These are phyloP conservation scores for Penelope pileata DNA, from an alignment of 2,113 vertebrate genomes.

Conservation along the genomic window DNA sequence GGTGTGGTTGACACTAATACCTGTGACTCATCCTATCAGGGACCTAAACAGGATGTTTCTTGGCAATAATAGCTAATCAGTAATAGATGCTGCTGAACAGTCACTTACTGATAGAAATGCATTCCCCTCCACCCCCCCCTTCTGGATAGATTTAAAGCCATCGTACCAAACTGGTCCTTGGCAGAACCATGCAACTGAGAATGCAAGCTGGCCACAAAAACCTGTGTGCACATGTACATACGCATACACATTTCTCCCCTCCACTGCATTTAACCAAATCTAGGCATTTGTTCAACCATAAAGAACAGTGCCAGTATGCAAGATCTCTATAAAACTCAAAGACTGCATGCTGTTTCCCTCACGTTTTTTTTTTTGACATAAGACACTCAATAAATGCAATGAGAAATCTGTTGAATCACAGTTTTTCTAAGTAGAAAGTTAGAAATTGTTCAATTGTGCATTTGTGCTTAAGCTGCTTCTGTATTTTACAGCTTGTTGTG, in stretches of 20 bases:
- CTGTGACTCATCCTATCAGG: neutral
- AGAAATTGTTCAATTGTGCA: neutral
- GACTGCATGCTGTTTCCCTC: neutral
- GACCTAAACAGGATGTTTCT: neutral
- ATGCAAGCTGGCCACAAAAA: neutral
- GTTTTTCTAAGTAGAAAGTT: neutral
- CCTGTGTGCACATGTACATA: neutral
- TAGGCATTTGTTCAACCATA: neutral
- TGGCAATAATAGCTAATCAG: neutral
- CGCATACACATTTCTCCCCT: neutral
- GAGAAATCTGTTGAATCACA: neutral
- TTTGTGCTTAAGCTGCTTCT: neutral
- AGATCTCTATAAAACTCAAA: neutral
- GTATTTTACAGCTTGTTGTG: neutral
- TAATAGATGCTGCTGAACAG: neutral
- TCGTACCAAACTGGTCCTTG: neutral
- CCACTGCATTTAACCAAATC: neutral
- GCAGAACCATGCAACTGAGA: neutral
- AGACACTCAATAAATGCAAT: neutral
- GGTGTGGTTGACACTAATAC: neutral
- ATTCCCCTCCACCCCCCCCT: neutral
- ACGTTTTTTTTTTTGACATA: neutral
- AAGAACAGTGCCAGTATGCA: neutral
- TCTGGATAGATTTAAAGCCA: neutral
- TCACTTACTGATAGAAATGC: neutral